These are phyloP conservation scores for Perca flavescens DNA, from an alignment of 2,113 vertebrate genomes.

Conservation along the genomic window DNA sequence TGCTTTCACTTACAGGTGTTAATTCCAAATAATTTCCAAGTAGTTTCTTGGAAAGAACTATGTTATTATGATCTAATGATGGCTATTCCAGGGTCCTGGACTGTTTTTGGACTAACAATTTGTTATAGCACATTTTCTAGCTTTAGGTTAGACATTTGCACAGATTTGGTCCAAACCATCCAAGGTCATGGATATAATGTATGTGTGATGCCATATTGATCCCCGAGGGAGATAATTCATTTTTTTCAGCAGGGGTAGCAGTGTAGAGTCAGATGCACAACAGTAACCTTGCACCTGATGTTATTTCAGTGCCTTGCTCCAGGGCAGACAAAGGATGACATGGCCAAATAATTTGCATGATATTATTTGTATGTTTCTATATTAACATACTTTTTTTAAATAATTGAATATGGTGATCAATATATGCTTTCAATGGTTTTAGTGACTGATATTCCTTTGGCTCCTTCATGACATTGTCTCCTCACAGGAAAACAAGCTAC, in stretches of 20 bases:
- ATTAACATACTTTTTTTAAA: not conserved
- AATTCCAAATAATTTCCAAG: no score
- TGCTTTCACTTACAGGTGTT: no score
- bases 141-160: slow-evolving; percentile 22
- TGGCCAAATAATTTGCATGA: not conserved
- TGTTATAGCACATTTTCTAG: slow-evolving; percentile 6
- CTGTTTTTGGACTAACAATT: slow-evolving; percentile 3
- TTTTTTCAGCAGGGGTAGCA: slow-evolving; percentile 3
- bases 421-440: not conserved
- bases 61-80: no score
- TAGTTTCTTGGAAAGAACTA: no score
- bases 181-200: slow-evolving; percentile 34
- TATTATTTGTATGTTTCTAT: not conserved
- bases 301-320: not conserved
- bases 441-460: not conserved
- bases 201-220: slow-evolving; percentile 41
- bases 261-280: slow-evolving; percentile 24
- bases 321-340: not conserved
- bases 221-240: slow-evolving; percentile 31
- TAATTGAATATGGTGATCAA: not conserved
- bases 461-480: not conserved
- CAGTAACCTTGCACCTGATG: slow-evolving; percentile 12
- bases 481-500: slow-evolving; percentile 14
- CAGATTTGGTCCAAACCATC: slow-evolving; percentile 2
- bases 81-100: not conserved